phyloP scores from a whole-genome alignment of 2,888 invertebrate species.

The Xylophagus ater region DNA sequence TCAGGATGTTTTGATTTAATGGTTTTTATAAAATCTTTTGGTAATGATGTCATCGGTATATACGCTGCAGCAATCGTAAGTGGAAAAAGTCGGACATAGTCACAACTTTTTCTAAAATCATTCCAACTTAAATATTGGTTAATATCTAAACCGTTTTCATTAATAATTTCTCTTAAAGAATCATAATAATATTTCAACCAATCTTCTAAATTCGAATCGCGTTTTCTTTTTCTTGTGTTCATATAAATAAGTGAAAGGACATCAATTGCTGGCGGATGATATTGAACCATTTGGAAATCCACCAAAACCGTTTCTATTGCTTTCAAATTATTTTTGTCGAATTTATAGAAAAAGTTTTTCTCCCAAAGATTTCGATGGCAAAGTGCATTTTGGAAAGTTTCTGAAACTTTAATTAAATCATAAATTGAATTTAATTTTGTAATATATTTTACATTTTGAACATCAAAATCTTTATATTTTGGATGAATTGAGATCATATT shows the following conservation, averaged over 20 bases:
- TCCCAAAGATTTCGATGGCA: conserved; percentile 31
- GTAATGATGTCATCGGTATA: too few species aligned
- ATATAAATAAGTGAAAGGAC: conserved; percentile 17
- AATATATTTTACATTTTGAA: too few species aligned
- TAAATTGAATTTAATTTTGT: too few species aligned
- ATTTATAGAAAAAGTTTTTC: conserved; percentile 27
- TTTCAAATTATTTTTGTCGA: conserved; percentile 34
- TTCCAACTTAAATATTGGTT: conserved; percentile 33
- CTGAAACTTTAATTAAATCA: too few species aligned
- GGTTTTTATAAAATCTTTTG: too few species aligned
- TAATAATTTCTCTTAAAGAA: conserved; percentile 35
- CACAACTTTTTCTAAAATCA: conserved; percentile 30
- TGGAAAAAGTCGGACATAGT: too few species aligned
- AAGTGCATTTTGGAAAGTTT: conserved; percentile 27
- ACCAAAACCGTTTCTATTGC: conserved; percentile 49
- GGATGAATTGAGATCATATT: too few species aligned
- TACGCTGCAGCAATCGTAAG: too few species aligned
- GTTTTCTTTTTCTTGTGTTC: conserved; percentile 9
- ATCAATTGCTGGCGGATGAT: conserved; percentile 50
- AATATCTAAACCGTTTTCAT: conserved; percentile 29
- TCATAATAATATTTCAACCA: conserved; percentile 45
- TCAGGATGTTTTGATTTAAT: too few species aligned
- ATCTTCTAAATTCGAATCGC: conserved; percentile 26
- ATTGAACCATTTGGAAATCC: conserved; percentile 51
- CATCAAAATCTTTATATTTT: too few species aligned